Percentiles rank a stretch among this genome's conserved stretches.
Evolutionary conservation across 2,113 vertebrate genomes (phyloP).

Genomic region (Catharus fuscescens): DNA sequence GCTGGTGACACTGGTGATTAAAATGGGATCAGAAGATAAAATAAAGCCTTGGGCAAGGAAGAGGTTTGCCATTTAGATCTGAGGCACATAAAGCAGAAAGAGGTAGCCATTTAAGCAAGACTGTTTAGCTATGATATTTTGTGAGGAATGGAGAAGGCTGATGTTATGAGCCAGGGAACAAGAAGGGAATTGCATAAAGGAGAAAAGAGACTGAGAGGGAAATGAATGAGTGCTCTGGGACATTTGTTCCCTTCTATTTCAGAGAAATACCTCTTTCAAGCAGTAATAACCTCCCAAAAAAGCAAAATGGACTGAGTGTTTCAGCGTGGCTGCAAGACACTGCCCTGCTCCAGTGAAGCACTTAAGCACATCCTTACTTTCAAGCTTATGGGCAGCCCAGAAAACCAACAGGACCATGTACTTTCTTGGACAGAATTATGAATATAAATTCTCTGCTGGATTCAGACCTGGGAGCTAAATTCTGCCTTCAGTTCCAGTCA

Average conservation of each 20-base stretch:
- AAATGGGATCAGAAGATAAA: not conserved
- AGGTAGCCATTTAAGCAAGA: not conserved
- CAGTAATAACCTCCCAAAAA: conserved; percentile 3
- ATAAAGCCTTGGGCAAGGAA: not conserved
- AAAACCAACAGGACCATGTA: not conserved
- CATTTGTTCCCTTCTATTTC: not conserved
- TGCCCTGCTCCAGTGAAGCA: conserved; percentile 4
- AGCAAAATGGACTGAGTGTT: not conserved
- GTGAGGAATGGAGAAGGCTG: not conserved
- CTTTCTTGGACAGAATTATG: not conserved
- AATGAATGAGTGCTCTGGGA: not conserved
- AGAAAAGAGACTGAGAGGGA: not conserved
- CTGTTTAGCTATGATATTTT: not conserved
- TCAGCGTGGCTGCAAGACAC: not conserved
- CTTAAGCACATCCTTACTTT: not conserved
- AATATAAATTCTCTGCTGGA: not conserved
- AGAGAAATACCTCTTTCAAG: conserved; percentile 5
- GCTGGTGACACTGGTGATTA: not conserved
- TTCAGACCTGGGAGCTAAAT: not conserved
- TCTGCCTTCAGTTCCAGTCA: not conserved
- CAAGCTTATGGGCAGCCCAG: not conserved
- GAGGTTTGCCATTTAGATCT: not conserved
- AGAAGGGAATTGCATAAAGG: not conserved
- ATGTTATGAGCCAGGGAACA: not conserved
- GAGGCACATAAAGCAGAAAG: not conserved